Evolutionary conservation across 2,113 vertebrate species (phyloP).

Genomic region (Myotis lucifugus): DNA sequence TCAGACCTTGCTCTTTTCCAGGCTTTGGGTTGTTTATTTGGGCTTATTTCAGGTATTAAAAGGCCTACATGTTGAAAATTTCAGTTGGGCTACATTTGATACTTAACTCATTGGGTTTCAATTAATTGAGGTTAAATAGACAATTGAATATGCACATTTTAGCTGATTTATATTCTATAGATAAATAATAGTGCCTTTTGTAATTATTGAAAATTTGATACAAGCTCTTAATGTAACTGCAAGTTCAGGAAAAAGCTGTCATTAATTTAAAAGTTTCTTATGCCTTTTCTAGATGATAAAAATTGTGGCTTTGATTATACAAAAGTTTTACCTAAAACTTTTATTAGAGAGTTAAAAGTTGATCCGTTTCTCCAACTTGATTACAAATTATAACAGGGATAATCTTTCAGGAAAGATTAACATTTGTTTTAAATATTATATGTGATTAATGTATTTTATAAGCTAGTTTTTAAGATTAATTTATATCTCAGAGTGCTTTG

Average conservation of each 20-base stretch:
- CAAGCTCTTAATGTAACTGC: background rate
- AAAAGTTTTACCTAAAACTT: background rate
- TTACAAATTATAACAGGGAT: background rate
- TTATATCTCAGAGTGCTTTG: background rate
- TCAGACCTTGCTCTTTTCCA: background rate
- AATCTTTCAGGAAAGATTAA: background rate
- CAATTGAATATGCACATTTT: conserved; percentile 1
- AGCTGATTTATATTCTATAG: background rate
- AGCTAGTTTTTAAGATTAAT: background rate
- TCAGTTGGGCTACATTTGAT: background rate
- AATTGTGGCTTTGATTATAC: background rate
- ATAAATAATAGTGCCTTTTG: background rate
- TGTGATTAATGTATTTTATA: background rate
- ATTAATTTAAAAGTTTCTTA: background rate
- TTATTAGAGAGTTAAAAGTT: background rate
- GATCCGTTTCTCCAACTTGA: background rate
- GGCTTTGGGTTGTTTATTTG: background rate
- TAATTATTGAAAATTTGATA: background rate
- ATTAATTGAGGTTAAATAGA: background rate
- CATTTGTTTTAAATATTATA: background rate
- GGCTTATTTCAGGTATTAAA: background rate
- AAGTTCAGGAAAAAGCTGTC: background rate
- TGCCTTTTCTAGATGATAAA: background rate
- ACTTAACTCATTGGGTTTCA: background rate
- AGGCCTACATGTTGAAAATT: background rate